These are phyloP conservation scores for Enteromius treurensis DNA, from an alignment of 2,797 vertebrate genomes.

Conservation along the genomic window DNA sequence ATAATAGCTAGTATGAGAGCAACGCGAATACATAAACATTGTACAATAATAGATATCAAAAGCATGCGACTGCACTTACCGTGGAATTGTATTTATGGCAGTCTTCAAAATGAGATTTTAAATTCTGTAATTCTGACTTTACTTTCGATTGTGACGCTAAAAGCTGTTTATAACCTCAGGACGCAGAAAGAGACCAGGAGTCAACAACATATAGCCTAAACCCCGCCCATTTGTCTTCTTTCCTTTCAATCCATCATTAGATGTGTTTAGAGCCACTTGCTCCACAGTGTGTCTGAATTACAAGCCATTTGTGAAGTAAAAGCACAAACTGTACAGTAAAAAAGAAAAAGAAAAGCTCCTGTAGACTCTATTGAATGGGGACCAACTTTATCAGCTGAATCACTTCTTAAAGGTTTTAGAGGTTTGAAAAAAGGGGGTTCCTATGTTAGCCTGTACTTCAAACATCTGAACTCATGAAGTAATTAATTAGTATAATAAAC, in stretches of 20 bases:
- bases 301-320: too few relatives aligned
- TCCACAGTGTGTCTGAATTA: neutral
- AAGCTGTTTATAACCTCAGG: neutral
- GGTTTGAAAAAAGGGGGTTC: too few relatives aligned
- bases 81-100: neutral
- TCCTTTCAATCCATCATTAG: neutral
- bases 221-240: neutral
- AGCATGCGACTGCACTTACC: neutral
- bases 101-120: too few relatives aligned
- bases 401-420: too few relatives aligned
- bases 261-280: neutral
- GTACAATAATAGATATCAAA: neutral
- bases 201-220: neutral
- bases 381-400: too few relatives aligned
- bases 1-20: neutral
- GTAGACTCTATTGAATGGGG: too few relatives aligned
- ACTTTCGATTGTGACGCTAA: neutral
- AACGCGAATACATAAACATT: neutral
- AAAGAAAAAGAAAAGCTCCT: too few relatives aligned
- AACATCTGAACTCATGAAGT: too few relatives aligned
- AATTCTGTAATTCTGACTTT: neutral
- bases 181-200: neutral
- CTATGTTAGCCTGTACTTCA: too few relatives aligned
- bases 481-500: neutral
- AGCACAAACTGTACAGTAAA: too few relatives aligned